Percentiles rank a stretch among this genome's conserved stretches.
Conservation (phyloP, 92 coral and sea anemone species). For the Epizoanthus stellaris region DNA sequence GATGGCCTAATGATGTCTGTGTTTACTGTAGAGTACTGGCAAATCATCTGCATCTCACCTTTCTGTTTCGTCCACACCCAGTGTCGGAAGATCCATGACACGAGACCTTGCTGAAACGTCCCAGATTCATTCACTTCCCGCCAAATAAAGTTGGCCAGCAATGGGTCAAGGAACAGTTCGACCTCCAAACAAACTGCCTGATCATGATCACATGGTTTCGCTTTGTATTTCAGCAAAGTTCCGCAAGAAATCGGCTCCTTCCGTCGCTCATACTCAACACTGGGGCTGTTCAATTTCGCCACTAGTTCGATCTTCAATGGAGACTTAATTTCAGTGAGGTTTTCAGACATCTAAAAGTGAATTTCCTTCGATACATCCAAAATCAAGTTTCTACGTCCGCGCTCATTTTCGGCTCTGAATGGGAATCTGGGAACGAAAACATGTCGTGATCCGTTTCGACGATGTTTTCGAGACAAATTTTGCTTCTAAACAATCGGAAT, state of each 20-base stretch:
- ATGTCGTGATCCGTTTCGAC: not conserved
- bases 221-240: constrained; percentile 4
- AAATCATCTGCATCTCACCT: constrained; percentile 3
- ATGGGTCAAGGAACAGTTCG: constrained; percentile 55
- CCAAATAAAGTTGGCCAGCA: constrained; percentile 73
- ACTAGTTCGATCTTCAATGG: not conserved
- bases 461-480: too few relatives aligned
- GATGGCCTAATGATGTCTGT: too few relatives aligned
- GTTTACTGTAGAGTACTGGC: not conserved
- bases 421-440: constrained; percentile 24
- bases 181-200: not conserved
- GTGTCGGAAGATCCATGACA: constrained; percentile 69
- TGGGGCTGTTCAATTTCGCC: constrained; percentile 23
- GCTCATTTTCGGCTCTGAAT: not conserved
- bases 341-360: constrained; percentile 19
- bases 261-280: constrained; percentile 14
- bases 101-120: constrained; percentile 48
- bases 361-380: not conserved
- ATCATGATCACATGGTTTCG: not conserved
- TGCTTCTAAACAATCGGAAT: too few relatives aligned
- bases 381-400: not conserved
- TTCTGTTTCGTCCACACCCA: constrained; percentile 30
- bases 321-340: not conserved
- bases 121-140: constrained; percentile 50
- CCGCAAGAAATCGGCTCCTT: constrained; percentile 9